Evolutionary conservation across 2,888 invertebrate species (phyloP), one percentile per base, ranked within the genome.

Genomic region (Cantharis nigra): DNA sequence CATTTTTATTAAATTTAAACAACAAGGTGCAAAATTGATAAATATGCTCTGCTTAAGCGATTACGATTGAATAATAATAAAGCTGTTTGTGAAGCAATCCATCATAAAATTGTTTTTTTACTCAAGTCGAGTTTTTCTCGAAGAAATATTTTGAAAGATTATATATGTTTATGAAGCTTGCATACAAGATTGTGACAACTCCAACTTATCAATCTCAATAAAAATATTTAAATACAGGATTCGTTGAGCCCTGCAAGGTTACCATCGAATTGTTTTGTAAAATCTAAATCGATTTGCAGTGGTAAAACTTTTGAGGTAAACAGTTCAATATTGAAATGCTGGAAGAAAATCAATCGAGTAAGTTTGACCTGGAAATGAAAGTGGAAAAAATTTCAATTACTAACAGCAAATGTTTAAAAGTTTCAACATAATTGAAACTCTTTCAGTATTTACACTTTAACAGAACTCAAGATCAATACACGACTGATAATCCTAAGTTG

Each of bases 161-260:
- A 67, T 67, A n/a, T 23, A 20, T 67, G 65, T 67, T 23, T 26
- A 67, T 67, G 20, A 23, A 67, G 26, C n/a, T n/a, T 23, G 26
- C 65, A 67, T 67, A 67, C 23, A 67, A 67, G 13, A 67, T 16
- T 67, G 65, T 67, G 26, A 67, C 26, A 23, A 26, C 26, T 67
- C n/a, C 20, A 67, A 67, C 65, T 67, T 67, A 67, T 67, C 65
- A 67, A 67, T 67, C 65, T 67, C 26, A 23, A n/a, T 26, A 67
- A 67, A 49, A 49, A 49, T 49, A 49, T 49, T n/a, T 49, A 49
- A 49, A n/a, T 49, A 49, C n/a, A 5, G 13, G 0, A 33, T 33
- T 33, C 33, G 49, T 2, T 1, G n/a, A 49, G n/a, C n/a, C 49
- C n/a, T n/a, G 49, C n/a, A n/a, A 49, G 49, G 49, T n/a, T 49